Conservation (phyloP, 2,113 vertebrate species). For the Ptyas mucosa region DNA sequence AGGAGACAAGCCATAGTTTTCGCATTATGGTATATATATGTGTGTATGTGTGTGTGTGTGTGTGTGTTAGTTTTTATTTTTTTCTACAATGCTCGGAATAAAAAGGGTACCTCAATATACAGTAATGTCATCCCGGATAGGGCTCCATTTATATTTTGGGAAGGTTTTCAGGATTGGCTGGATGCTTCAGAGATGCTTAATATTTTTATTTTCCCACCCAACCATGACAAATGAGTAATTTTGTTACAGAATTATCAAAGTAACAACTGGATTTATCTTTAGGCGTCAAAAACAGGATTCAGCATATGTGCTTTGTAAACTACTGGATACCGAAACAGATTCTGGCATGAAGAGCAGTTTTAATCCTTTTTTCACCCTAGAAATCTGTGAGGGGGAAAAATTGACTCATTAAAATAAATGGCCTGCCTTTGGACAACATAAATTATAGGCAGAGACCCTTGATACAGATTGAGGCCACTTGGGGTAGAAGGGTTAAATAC, state of each 20-base stretch:
- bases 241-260: neutral
- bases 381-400: neutral
- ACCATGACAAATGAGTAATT: neutral
- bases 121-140: neutral
- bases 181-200: neutral
- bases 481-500: neutral
- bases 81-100: neutral
- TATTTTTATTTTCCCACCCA: neutral
- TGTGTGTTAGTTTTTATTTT: neutral
- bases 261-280: neutral
- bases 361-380: neutral
- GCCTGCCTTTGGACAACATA: neutral
- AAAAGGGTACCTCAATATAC: neutral
- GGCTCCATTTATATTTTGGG: neutral
- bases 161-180: neutral
- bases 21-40: neutral
- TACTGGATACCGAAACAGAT: neutral
- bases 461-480: neutral
- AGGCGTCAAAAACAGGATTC: neutral
- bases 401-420: neutral
- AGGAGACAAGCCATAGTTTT: neutral
- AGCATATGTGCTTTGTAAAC: neutral
- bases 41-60: too few relatives aligned
- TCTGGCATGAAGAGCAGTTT: neutral
- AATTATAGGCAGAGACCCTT: neutral